Evolutionary conservation across 2,797 vertebrate species (phyloP), one percentile per base, ranked within the genome.

Genomic region (Melanotaenia nigrans): DNA sequence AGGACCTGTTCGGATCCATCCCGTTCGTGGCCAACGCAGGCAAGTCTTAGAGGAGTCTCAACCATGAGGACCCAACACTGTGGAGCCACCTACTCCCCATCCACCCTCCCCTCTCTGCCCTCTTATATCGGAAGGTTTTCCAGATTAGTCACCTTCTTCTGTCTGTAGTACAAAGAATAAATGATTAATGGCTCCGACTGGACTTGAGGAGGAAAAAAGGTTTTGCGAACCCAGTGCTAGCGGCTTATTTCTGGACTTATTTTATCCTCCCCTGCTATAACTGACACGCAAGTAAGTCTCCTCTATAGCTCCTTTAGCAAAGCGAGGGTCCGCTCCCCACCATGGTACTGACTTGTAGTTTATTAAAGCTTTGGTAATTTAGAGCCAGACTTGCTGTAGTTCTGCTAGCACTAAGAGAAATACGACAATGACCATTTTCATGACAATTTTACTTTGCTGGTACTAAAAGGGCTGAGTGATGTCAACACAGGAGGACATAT

Each of bases 21-120:
- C 97, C 97, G 68, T 98, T 99, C 82, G 91, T 98, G 96, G 95
- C 96, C 93, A 96, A 93, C 87, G 90, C 97, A 98, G 98, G 97
- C 97, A 99, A 99, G 98, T 99, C 95, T 92, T 95, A 95, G 88
- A 88, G 81, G 90, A 83, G 85, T 89, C 85, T 88, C 79, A 74
- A 72, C 84, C 81, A 47, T 81, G 84, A 92, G 84, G 93, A 93
- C 88, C 89, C 85, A 68, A 71, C 89, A 90, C 92, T 90, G 88
- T 92, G 90, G 89, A 83, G 84, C 86, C 77, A 64, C 81, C 76
- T 57, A 40, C 51, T 65, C 69, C 62, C 73, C 62, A 24, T 47
- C 28, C 20, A 12, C 25, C 28, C 25, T 61, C 67, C 77, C 20
- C 28, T 22, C 18, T 10, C 56, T 22, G 12, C 28, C 25, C 20